Conservation (phyloP, 2,113 vertebrate species). For the Oreamnos americanus region DNA sequence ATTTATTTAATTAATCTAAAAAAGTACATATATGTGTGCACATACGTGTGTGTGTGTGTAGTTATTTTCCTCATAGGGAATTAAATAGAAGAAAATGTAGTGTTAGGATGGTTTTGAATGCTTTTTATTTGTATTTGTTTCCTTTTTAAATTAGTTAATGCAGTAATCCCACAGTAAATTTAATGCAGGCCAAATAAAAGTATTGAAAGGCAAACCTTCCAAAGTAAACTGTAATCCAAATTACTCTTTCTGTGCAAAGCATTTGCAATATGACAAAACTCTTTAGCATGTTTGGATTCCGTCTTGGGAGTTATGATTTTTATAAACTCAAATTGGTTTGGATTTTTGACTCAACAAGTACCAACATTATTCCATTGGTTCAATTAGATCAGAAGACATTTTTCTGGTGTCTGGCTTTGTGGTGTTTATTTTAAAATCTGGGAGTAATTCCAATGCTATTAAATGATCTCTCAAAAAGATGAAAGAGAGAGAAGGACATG, state of each 20-base stretch:
- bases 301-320: not conserved
- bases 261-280: not conserved
- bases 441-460: slow-evolving; percentile 8
- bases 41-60: not conserved
- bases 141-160: not conserved
- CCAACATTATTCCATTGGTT: not conserved
- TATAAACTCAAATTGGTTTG: not conserved
- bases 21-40: not conserved
- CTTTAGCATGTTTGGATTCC: not conserved
- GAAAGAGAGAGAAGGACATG: not conserved
- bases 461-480: slow-evolving; percentile 8
- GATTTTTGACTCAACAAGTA: not conserved
- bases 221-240: not conserved
- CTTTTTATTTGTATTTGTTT: not conserved
- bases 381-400: not conserved
- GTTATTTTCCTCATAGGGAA: not conserved
- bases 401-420: not conserved
- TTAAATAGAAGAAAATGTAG: not conserved
- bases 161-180: not conserved
- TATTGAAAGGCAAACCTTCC: not conserved
- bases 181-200: not conserved
- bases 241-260: not conserved
- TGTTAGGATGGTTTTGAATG: not conserved
- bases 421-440: slow-evolving; percentile 25
- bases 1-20: not conserved